A percentile compares a stretch with the other conserved stretches of the same genome.
Evolutionary conservation across 1,140 invertebrate genomes (phyloP).

Genomic region (Cydia splendana): DNA sequence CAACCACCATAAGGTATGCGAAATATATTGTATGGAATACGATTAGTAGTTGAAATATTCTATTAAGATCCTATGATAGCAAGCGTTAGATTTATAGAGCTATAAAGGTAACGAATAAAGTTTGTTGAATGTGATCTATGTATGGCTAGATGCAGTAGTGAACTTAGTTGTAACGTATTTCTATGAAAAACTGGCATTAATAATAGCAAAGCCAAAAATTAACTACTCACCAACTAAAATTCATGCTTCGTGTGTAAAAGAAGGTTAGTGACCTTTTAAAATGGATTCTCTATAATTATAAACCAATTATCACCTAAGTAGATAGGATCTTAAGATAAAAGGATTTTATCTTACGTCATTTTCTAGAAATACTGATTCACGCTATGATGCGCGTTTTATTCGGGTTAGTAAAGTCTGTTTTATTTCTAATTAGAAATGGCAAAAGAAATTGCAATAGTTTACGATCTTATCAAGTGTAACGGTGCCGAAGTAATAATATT

Average conservation of each 20-base stretch:
- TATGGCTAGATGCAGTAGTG: no score
- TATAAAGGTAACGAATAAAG: no score
- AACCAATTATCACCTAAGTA: background rate
- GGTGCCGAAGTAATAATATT: slow-evolving; percentile 6
- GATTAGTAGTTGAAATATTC: background rate
- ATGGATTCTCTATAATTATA: slow-evolving; percentile 9
- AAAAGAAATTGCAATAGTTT: background rate
- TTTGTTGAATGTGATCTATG: no score
- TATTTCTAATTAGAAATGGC: background rate
- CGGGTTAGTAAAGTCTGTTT: background rate
- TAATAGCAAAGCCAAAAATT: background rate
- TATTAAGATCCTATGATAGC: background rate
- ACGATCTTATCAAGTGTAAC: background rate
- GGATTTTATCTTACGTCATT: slow-evolving; percentile 10
- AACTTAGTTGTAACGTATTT: background rate
- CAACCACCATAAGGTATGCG: background rate
- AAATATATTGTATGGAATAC: background rate
- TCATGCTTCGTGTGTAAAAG: background rate
- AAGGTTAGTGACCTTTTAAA: background rate
- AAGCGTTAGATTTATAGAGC: no score
- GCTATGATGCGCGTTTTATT: background rate
- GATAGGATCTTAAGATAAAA: slow-evolving; percentile 7
- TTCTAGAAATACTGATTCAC: background rate
- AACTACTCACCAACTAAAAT: background rate
- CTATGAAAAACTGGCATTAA: background rate